Base-by-base conservation (phyloP, 1,140 invertebrate genomes). In the Steinernema feltiae region DNA sequence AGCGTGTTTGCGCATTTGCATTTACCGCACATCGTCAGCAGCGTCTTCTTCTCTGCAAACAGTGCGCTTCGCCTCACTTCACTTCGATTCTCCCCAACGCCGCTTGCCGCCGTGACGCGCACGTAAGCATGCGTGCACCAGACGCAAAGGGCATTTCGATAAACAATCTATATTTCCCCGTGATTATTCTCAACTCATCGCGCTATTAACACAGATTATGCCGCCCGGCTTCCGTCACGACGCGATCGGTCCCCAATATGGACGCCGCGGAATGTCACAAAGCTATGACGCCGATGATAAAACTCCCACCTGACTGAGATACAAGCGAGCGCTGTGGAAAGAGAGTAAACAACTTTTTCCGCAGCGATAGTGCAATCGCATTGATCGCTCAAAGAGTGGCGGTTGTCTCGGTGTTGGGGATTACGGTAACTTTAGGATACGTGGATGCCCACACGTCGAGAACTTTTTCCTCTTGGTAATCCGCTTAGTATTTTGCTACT, bases 331-430 rank as follows among this genome's bases (percentile, higher is more conserved):
- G 53, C 12, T 12, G 41, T n/a, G 41, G 12, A 27, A 21, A 12
- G 53, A 63, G 53, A 63, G 53, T 63, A 63, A 63, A 63, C 53
- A 63, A 63, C 53, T 63, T 63, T 63, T 63, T 63, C 41, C 53
- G 53, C 53, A 63, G 24, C 53, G 53, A 63, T 63, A 63, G 53
- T 63, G 53, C 53, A 63, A 63, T 63, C 53, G 24, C 53, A 63
- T 63, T 63, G 53, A 63, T 63, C 53, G 53, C 12, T 3, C 12
- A 15, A 15, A 21, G 53, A 27, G 12, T 21, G 7, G 35, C 35
- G 35, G 35, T 46, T 46, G 41, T n/a, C 41, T 46, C 15, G 53
- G 53, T 63, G 53, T 15, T 27, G 53, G 3, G 53, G 53, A 27
- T 63, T 63, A n/a, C 24, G 15, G 53, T n/a, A 63, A 15, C 15